Percentiles rank a stretch among this genome's conserved stretches.
These are phyloP conservation scores for Folsomia manolachei DNA, from an alignment of 2,888 invertebrate species.

Conservation along the genomic window DNA sequence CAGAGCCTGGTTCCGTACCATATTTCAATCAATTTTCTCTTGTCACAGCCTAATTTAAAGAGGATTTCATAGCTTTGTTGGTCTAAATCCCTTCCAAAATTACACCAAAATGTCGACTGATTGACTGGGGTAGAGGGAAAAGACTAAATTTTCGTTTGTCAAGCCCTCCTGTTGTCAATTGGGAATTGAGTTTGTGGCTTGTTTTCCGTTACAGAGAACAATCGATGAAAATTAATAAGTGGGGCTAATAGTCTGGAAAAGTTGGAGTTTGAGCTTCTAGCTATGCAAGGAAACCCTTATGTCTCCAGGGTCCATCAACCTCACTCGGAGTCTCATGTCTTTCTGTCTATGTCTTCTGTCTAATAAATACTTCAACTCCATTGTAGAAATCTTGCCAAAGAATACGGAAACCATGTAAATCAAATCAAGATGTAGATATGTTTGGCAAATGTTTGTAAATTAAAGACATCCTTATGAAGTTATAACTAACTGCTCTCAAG, in stretches of 20 bases:
- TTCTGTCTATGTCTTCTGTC: no score
- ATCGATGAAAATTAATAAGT: slow-evolving; percentile 8
- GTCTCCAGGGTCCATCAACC: no score
- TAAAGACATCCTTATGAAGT: no score
- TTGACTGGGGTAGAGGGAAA: neutral
- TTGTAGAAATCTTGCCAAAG: no score
- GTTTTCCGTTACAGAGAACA: neutral
- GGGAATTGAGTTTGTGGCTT: neutral
- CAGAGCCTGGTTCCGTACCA: slow-evolving; percentile 1
- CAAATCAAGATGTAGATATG: no score
- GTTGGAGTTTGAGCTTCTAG: no score
- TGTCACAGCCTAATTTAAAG: slow-evolving; percentile 22
- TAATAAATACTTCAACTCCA: no score
- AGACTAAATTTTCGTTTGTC: neutral
- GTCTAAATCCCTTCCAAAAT: slow-evolving; percentile 19
- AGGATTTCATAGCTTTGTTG: slow-evolving; percentile 17
- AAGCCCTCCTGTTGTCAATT: neutral
- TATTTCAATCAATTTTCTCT: slow-evolving; percentile 23
- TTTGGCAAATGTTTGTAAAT: no score
- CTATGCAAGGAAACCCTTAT: no score
- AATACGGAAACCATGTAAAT: no score
- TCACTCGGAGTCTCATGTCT: no score
- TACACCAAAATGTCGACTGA: slow-evolving; percentile 16
- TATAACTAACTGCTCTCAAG: no score
- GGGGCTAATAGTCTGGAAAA: neutral